Evolutionary conservation across 2,113 vertebrate species (phyloP), one percentile per base, ranked within the genome.

Genomic region (Corynorhinus townsendii): DNA sequence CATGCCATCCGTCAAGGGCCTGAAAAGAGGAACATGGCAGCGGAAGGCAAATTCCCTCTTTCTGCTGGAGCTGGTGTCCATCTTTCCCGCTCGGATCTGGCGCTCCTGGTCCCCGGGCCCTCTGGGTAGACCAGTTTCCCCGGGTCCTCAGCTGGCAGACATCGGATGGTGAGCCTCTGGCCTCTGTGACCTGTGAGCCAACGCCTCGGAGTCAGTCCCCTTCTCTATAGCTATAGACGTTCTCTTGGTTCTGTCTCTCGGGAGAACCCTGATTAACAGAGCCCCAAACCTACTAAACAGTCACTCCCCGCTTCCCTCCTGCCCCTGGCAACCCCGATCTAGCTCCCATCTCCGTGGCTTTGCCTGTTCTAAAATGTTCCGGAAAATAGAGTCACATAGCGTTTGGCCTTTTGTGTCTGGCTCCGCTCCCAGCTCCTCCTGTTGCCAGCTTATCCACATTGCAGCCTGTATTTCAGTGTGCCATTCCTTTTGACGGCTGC

Each of bases 361-460:
- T 14, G 28, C 28, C 86, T 43, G 0, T 24, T n/a, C 66, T 30
- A 54, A 28, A 15, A 54, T 45, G 6, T 40, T 43, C 45, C n/a
- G 0, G 0, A 2, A 11, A 26, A 17, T 0, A 26, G 90, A 62
- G 2, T 6, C 30, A 0, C 5, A 4, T 24, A 0, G 0, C 17
- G 0, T 0, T 2, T 38, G 81, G 33, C 16, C 16, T 24, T 54
- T 1, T 7, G 38, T 5, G 45, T 35, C 79, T 20, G 79, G 17
- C 10, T 71, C 19, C 4, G 3, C 22, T 38, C 33, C 1, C 33
- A 33, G 1, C 4, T 22, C 69, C 1, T 12, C 1, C 0, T 1
- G 2, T 2, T 0, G 45, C 11, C 62, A 4, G 7, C 4, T 6
- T 6, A 1, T 7, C 40, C 11, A 2, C 1, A 1, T 0, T 0